Evolutionary conservation across 2,113 vertebrate genomes (phyloP).

Genomic region (Laterallus jamaicensis): DNA sequence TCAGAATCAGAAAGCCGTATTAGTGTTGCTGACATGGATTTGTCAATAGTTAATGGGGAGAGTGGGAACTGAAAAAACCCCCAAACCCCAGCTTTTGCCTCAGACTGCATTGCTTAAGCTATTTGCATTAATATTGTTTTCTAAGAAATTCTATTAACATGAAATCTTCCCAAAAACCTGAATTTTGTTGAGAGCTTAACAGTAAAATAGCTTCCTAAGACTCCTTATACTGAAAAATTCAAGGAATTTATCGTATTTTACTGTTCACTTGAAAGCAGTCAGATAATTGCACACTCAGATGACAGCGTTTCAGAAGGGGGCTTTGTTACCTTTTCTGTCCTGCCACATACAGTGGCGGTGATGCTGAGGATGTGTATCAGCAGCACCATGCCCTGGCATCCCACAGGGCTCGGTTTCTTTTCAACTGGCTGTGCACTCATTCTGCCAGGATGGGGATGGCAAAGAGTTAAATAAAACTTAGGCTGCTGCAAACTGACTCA

Average conservation of each 20-base stretch:
- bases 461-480: background rate
- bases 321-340: background rate
- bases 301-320: background rate
- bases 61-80: background rate
- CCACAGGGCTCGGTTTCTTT: background rate
- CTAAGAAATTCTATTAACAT: background rate
- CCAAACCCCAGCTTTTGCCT: background rate
- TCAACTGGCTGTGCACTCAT: accelerated
- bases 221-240: background rate
- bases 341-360: accelerated
- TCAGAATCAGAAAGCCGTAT: constrained; percentile 16
- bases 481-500: background rate
- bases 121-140: background rate
- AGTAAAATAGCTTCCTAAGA: background rate
- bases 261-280: background rate
- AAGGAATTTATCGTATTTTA: background rate
- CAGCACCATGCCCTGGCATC: background rate
- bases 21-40: background rate
- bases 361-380: background rate
- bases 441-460: accelerated
- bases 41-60: background rate
- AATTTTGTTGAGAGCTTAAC: background rate
- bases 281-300: background rate
- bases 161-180: background rate
- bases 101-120: background rate